Percentiles rank a stretch among this genome's conserved stretches.
phyloP scores from a whole-genome alignment of 2,797 vertebrate species.

The Acrossocheilus wenchowensis region DNA sequence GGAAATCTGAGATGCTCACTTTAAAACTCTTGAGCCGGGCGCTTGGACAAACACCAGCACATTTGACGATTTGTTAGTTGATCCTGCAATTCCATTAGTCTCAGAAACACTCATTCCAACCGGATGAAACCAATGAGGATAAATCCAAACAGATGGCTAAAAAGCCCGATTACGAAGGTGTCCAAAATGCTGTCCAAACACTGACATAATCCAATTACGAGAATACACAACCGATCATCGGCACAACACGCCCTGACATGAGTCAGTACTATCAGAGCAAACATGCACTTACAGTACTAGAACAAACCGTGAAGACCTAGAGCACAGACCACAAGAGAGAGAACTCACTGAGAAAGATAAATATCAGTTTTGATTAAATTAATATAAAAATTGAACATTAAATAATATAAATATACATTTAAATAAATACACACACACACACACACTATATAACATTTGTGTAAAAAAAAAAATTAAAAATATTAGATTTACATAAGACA shows the following conservation, averaged over 20 bases:
- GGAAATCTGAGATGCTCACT: background rate
- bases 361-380: too few species aligned
- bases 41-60: background rate
- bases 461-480: too few species aligned
- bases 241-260: background rate
- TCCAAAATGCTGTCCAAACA: conserved; percentile 25
- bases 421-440: too few species aligned
- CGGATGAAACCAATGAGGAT: conserved; percentile 1
- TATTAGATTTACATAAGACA: too few species aligned
- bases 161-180: background rate
- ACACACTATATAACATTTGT: too few species aligned
- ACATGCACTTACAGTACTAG: background rate
- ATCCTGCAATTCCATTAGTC: background rate
- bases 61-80: background rate
- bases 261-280: background rate
- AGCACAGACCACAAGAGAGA: background rate
- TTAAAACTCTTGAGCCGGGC: background rate
- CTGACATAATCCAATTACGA: conserved; percentile 12
- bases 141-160: conserved; percentile 32
- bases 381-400: too few species aligned
- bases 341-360: background rate
- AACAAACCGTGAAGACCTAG: background rate
- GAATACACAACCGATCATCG: background rate
- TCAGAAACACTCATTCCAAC: conserved; percentile 13
- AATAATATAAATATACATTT: too few species aligned